Evolutionary conservation across 2,113 vertebrate species (phyloP).

Genomic region (Choloepus hoffmanni): DNA sequence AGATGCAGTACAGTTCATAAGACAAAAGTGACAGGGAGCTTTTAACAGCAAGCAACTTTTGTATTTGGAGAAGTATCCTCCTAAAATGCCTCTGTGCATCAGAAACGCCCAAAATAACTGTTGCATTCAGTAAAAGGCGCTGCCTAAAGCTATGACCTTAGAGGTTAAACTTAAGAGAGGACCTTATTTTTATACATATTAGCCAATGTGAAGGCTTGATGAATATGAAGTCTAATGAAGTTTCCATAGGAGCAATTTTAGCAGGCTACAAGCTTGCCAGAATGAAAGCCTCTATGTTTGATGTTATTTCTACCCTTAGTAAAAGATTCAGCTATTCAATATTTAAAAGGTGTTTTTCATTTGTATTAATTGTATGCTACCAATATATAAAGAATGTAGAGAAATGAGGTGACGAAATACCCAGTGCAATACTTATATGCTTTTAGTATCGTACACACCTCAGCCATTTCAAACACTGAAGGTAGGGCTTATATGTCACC

Average conservation of each 20-base stretch:
- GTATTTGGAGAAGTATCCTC: neutral
- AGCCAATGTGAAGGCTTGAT: neutral
- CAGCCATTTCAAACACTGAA: constrained; percentile 9
- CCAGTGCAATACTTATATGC: neutral
- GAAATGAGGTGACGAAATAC: neutral
- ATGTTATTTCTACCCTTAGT: constrained; percentile 14
- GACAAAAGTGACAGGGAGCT: neutral
- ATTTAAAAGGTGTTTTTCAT: constrained; percentile 8
- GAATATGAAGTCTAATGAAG: neutral
- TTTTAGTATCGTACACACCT: neutral
- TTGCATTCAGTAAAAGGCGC: neutral
- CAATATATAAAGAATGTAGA: neutral
- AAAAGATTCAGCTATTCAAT: constrained; percentile 10
- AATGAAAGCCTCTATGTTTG: neutral
- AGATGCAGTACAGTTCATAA: neutral
- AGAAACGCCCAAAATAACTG: neutral
- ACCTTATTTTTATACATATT: neutral
- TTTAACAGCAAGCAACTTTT: constrained; percentile 33
- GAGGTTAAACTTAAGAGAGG: neutral
- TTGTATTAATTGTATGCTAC: neutral
- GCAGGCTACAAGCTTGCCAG: neutral
- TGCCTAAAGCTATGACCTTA: neutral
- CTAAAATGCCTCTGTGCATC: neutral
- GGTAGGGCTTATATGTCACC: neutral
- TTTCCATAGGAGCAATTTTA: neutral